phyloP scores from a whole-genome alignment of 2,797 vertebrate species.

The Malacoraja senta region DNA sequence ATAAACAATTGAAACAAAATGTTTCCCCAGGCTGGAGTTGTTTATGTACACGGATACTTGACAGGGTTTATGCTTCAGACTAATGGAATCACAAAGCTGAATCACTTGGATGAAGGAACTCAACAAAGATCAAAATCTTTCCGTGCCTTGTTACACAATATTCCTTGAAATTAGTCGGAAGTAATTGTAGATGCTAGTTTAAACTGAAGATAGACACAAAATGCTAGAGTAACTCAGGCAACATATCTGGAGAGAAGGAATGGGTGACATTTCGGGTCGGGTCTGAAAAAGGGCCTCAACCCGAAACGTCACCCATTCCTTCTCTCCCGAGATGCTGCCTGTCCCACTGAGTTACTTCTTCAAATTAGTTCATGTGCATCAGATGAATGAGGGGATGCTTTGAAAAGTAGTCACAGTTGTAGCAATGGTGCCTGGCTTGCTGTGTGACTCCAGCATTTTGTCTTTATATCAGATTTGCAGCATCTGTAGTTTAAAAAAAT shows the following conservation, averaged over 20 bases:
- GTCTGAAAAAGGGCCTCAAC: too few relatives aligned
- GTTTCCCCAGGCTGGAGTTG: background rate
- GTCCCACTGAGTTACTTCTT: background rate
- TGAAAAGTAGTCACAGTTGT: background rate
- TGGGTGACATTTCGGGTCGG: too few relatives aligned
- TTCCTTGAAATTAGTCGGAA: background rate
- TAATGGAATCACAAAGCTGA: background rate
- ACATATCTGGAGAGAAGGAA: too few relatives aligned
- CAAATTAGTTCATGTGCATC: background rate
- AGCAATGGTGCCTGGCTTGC: too few relatives aligned
- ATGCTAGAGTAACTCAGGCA: too few relatives aligned
- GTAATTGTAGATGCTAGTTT: too few relatives aligned
- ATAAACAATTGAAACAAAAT: background rate
- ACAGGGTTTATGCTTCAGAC: background rate
- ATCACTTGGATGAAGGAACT: background rate
- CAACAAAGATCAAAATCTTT: background rate
- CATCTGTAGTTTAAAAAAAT: too few relatives aligned
- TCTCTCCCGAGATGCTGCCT: too few relatives aligned
- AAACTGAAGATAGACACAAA: too few relatives aligned
- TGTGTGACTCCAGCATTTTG: too few relatives aligned
- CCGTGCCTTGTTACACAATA: background rate
- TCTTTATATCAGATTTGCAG: too few relatives aligned
- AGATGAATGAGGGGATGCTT: background rate
- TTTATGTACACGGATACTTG: background rate
- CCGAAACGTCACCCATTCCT: too few relatives aligned